Conservation (phyloP, 2,888 invertebrate species). For the Cephonodes hylas region DNA sequence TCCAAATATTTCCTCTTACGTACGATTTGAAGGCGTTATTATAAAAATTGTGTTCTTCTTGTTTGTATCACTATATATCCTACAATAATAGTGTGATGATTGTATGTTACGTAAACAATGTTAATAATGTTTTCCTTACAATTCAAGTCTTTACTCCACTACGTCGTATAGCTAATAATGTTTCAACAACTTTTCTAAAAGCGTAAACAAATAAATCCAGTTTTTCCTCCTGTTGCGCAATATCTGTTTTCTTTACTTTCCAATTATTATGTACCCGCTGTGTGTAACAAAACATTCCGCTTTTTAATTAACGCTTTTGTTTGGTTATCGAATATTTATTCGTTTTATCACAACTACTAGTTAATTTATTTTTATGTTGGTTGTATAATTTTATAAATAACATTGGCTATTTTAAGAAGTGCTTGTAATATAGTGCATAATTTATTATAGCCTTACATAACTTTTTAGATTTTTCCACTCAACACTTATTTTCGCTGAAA, state of each 20-base stretch:
- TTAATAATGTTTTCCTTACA: neutral
- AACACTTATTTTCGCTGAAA: neutral
- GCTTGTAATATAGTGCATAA: neutral
- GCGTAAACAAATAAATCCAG: neutral
- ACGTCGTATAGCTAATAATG: neutral
- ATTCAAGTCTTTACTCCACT: neutral
- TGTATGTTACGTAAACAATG: neutral
- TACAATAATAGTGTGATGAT: neutral
- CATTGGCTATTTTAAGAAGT: neutral
- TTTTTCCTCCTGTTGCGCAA: neutral
- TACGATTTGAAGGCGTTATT: neutral
- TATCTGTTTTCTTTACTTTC: neutral
- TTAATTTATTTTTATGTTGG: neutral
- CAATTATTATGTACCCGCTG: neutral
- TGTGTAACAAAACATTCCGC: neutral
- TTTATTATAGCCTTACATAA: neutral
- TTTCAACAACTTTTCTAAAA: constrained; percentile 5
- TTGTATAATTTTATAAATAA: neutral
- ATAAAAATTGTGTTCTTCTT: neutral
- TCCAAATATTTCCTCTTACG: neutral
- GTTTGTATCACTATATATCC: neutral
- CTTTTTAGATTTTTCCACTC: neutral
- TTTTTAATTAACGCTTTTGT: neutral
- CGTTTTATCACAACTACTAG: neutral
- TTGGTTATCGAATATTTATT: neutral